A percentile compares a stretch with the other conserved stretches of the same genome.
These are phyloP conservation scores for Catagonus wagneri DNA, from an alignment of 2,113 vertebrate species.

Conservation along the genomic window DNA sequence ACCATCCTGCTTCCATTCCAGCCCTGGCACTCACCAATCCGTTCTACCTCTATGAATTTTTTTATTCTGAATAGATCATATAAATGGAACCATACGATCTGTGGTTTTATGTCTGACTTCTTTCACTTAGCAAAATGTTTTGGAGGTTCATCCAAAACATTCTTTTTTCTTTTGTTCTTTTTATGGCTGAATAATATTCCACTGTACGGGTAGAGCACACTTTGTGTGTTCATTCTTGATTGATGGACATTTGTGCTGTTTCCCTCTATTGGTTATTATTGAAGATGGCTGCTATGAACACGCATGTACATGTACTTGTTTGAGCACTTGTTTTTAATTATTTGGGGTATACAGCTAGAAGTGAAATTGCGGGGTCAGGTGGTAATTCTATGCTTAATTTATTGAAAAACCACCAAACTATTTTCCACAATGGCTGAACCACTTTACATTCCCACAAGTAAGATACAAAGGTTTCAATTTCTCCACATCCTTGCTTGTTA, in stretches of 20 bases:
- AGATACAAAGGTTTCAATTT: not conserved
- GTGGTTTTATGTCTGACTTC: not conserved
- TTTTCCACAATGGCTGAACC: not conserved
- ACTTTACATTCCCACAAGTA: not conserved
- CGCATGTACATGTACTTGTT: not conserved
- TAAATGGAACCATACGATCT: not conserved
- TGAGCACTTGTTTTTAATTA: not conserved
- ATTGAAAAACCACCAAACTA: not conserved
- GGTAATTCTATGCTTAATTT: constrained; percentile 10
- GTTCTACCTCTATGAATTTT: not conserved
- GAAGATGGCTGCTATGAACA: not conserved
- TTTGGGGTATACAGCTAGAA: not conserved
- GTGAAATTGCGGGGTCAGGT: not conserved
- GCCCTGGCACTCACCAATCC: not conserved
- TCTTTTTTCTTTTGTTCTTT: too few relatives aligned
- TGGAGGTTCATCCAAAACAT: too few relatives aligned
- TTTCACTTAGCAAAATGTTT: constrained; percentile 27
- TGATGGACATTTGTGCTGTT: not conserved
- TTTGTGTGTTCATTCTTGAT: not conserved
- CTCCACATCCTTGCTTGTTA: not conserved
- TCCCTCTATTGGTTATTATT: not conserved
- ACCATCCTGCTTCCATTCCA: not conserved
- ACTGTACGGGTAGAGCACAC: not conserved
- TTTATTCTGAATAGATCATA: not conserved
- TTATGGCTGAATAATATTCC: constrained; percentile 14